Base-by-base conservation (phyloP, 2,797 vertebrate genomes). In the Psittacula derbiana region DNA sequence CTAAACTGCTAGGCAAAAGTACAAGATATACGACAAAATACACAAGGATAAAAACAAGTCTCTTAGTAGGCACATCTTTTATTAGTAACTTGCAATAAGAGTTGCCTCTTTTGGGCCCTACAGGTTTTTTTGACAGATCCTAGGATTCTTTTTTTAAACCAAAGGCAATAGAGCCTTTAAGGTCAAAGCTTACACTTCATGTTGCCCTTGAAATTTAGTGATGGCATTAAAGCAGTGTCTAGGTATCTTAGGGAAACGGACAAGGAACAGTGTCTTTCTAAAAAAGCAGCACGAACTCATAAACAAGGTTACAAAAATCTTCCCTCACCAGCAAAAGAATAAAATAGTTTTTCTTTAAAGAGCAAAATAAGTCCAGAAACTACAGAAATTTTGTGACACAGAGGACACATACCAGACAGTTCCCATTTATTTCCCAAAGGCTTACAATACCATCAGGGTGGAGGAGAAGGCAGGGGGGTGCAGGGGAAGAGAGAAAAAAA, bases 371-470 rank as follows among this genome's bases (percentile, higher is more conserved):
- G 65, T 43, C 38, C n/a, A 85, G 27, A 87, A 95, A 64, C 38
- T 24, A 74, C 49, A 65, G 47, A 64, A 64, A 61, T 80, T 70
- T 49, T 61, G 19, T 1, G 1, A 76, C 16, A 20, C 16, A 79
- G 1, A 19, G 41, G 82, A 80, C 62, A 69, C 46, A 72, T 25
- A 86, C 8, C 60, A 92, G 28, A 8, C 65, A 92, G 69, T 44
- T 94, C 31, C 67, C 74, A 79, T 87, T 62, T 87, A 76, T 61
- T 94, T 76, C 71, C 85, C 55, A 91, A 94, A 80, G 71, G 74
- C 33, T 88, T 61, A 18, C 71, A 82, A 64, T 21, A 40, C 50
- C 52, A 72, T 20, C 0, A 0, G 55, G 36, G 47, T 24, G 38
- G 62, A 84, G 27, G 50, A 50, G 52, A 67, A 93, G 17, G 64